Evolutionary conservation across 2,888 invertebrate genomes (phyloP), one percentile per base, ranked within the genome.

Genomic region (Diplazon laetatorius): DNA sequence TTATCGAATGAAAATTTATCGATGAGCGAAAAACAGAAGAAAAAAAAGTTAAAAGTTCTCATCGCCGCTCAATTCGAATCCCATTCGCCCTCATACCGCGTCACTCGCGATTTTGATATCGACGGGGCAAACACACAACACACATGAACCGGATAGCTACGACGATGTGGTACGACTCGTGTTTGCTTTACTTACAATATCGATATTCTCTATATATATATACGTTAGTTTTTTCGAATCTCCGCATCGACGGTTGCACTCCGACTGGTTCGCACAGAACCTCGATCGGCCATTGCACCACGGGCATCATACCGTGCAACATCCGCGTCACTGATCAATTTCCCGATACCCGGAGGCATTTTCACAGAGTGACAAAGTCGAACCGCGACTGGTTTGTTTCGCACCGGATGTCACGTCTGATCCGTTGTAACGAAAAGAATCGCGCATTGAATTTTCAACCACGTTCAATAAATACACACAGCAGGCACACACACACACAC

Each of bases 91-190:
- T 18, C 25, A n/a, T 12, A 39, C 57, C 12, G 2, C 9, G 39
- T 9, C 10, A 18, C 35, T 14, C 18, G 10, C 18, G 12, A 39
- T 2, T 20, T 16, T n/a, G n/a, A n/a, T n/a, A n/a, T n/a, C n/a
- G n/a, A n/a, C 37, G 5, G 6, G n/a, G 42, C 12, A 30, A n/a
- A n/a, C 25, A n/a, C 50, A 46, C 50, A 37, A 14, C 25, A 6
- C 44, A 20, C 39, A 20, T 50, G n/a, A 12, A 65, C 22, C 59
- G 50, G 42, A 50, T 50, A 44, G 69, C 60, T 48, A 20, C 25
- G 65, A 50, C 68, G 76, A 80, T 77, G 78, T 80, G 81, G 80
- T 83, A 78, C 80, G 77, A 82, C 82, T 82, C 80, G 72, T 84
- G 82, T 85, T 85, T 84, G 82, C 83, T 81, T 74, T 77, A 65